Evolutionary conservation across 2,113 vertebrate species (phyloP).

Genomic region (Egretta garzetta): DNA sequence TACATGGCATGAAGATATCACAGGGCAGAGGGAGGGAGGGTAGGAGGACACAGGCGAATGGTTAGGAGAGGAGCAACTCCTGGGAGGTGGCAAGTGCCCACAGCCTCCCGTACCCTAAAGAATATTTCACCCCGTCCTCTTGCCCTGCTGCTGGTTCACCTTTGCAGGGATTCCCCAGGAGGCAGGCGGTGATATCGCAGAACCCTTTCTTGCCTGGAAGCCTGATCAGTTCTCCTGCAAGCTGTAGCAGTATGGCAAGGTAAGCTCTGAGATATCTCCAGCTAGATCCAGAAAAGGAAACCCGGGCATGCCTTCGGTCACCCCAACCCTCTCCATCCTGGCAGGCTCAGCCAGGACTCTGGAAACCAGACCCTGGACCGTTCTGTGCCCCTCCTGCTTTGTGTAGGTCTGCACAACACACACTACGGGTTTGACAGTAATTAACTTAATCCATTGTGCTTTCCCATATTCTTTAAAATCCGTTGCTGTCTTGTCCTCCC

Average conservation of each 20-base stretch:
- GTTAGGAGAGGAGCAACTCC: background rate
- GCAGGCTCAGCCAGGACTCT: background rate
- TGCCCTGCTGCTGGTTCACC: background rate
- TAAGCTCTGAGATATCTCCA: background rate
- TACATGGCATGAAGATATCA: background rate
- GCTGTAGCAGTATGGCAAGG: background rate
- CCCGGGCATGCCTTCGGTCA: background rate
- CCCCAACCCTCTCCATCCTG: background rate
- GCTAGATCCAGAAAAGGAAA: background rate
- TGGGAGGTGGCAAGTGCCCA: background rate
- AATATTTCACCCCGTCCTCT: background rate
- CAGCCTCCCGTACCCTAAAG: background rate
- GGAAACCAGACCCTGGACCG: background rate
- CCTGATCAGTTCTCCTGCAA: background rate
- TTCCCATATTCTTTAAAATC: background rate
- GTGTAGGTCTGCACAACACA: background rate
- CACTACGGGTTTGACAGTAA: background rate
- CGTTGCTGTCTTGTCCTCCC: background rate
- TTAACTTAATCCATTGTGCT: background rate
- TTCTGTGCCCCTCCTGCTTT: background rate
- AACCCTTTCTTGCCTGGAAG: background rate
- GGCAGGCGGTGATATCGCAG: background rate
- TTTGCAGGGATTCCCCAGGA: background rate
- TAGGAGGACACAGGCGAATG: background rate
- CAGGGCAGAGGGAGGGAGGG: background rate